Evolutionary conservation across 2,888 invertebrate genomes (phyloP), one percentile per base, ranked within the genome.

Genomic region (Tiphia femorata): DNA sequence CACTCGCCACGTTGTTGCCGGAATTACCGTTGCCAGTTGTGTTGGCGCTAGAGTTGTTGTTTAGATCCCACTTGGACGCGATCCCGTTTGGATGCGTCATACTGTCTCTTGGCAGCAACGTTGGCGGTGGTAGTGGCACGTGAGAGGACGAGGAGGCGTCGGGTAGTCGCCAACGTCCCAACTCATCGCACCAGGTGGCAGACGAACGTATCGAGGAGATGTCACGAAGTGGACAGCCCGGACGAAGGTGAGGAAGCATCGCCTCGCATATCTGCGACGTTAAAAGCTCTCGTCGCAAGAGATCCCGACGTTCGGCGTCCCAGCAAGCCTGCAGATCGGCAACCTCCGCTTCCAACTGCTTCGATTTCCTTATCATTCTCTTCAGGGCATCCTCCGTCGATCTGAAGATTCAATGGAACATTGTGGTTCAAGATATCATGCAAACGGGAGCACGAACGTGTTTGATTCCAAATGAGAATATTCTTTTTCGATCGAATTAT

Each of bases 311-410:
- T 50, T 83, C 83, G 2, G 78, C 83, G 56, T 83, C 83, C 83
- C 83, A 82, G 33, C 80, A 82, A 23, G 83, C 83, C 72, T 81
- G 73, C 2, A 83, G 75, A 62, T 83, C 83, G 0, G 75, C 75
- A 2, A 80, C 79, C 49, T 83, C 83, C 3, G 74, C 72, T 56
- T 83, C 83, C 6, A 83, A 58, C 47, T 83, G 83, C 49, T 78
- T 80, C 2, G 73, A 78, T 21, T 70, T 72, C 33, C 75, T 79
- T 2, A 79, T 79, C 82, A 81, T 83, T 17, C 77, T 69, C 54
- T 82, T 82, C 4, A 83, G 49, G 5, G 83, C 82, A 4, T 83
- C 83, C 58, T 83, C 83, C 8, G 83, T 83, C 1, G 80, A 79
- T 51, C 70, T 75, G 12, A 5, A 21, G 7, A n/a, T n/a, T n/a